A percentile compares a stretch with the other conserved stretches of the same genome.
Conservation (phyloP, 2,797 vertebrate genomes). For the Myotis myotis region DNA sequence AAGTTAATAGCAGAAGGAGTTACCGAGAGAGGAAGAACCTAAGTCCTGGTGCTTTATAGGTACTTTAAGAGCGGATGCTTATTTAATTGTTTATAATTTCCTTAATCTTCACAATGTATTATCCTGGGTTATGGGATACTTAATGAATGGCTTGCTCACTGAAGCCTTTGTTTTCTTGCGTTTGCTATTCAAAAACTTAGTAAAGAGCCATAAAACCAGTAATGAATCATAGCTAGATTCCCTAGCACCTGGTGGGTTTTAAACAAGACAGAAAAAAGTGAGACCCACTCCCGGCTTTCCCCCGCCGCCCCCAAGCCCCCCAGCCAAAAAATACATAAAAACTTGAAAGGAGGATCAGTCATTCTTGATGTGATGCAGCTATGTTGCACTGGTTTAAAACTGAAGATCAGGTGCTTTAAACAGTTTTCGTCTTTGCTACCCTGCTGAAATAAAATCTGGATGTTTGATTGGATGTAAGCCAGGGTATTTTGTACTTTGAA, state of each 20-base stretch:
- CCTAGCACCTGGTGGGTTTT: constrained; percentile 33
- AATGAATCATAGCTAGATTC: constrained; percentile 33
- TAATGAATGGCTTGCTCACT: constrained; percentile 53
- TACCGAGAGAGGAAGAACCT: constrained; percentile 24
- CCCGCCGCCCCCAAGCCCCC: accelerated
- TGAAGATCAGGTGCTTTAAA: background rate
- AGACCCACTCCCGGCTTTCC: accelerated
- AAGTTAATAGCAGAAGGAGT: constrained; percentile 25
- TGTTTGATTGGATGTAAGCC: constrained; percentile 24
- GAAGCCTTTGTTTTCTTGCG: constrained; percentile 58
- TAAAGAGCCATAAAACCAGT: constrained; percentile 29
- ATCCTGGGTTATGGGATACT: constrained; percentile 32
- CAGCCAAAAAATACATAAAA: background rate
- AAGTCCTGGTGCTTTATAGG: constrained; percentile 23
- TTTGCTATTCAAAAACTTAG: constrained; percentile 48
- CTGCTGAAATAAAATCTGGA: constrained; percentile 36
- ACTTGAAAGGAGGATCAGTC: background rate
- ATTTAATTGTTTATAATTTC: constrained; percentile 59
- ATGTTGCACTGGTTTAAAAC: background rate
- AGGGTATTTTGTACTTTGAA: constrained; percentile 42
- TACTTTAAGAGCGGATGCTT: constrained; percentile 6
- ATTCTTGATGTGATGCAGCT: background rate
- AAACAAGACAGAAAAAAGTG: background rate
- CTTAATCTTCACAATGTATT: constrained; percentile 57
- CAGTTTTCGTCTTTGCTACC: background rate